These are phyloP conservation scores for Drosophila quinaria DNA, from an alignment of 2,888 invertebrate genomes.

Conservation along the genomic window DNA sequence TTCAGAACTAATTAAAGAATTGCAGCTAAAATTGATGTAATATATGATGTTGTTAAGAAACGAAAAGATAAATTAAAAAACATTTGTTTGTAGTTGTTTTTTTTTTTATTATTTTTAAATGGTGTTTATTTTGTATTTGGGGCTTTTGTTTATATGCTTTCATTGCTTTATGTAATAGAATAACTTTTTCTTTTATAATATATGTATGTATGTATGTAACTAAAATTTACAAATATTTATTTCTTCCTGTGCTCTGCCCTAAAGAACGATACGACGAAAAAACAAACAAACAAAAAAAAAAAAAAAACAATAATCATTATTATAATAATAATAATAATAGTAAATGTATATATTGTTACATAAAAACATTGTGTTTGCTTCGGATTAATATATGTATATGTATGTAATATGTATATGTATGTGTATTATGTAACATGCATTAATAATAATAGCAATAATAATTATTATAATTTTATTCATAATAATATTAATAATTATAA, in stretches of 20 bases:
- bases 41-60: not conserved
- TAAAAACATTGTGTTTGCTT: constrained; percentile 35
- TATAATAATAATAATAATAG: constrained; percentile 27
- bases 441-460: constrained; percentile 58
- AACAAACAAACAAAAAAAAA: constrained; percentile 44
- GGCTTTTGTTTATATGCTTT: constrained; percentile 56
- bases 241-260: constrained; percentile 71
- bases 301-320: constrained; percentile 9
- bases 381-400: constrained; percentile 10
- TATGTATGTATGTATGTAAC: constrained; percentile 41
- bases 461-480: constrained; percentile 42
- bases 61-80: constrained; percentile 4
- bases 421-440: constrained; percentile 61
- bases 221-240: constrained; percentile 70
- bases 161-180: constrained; percentile 57
- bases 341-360: constrained; percentile 45
- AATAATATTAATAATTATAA: constrained; percentile 51
- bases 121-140: constrained; percentile 58
- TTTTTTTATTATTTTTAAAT: constrained; percentile 22
- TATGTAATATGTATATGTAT: constrained; percentile 42
- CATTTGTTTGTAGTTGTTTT: constrained; percentile 7
- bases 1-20: too few species aligned
- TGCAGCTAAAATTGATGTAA: not conserved
- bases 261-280: constrained; percentile 54
- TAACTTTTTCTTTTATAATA: constrained; percentile 53